Evolutionary conservation across 2,113 vertebrate species (phyloP), one percentile per base, ranked within the genome.

Genomic region (Coptodon bakossiorum): DNA sequence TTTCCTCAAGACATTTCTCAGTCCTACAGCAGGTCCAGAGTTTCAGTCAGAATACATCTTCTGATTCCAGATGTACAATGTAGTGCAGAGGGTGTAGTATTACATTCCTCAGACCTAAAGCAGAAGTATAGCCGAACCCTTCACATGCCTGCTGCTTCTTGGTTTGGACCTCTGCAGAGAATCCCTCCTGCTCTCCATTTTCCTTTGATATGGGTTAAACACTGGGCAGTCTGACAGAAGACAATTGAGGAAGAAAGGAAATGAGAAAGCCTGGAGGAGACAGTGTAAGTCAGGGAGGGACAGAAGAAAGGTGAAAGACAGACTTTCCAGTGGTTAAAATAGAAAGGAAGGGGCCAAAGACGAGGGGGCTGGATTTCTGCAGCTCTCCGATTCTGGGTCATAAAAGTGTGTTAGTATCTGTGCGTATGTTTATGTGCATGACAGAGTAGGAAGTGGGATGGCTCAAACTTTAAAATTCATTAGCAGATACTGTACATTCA

Each of bases 221-320:
- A 81, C 87, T 81, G 88, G 91, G 88, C 89, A 93, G 93, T 89
- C 61, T 87, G 85, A 87, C 59, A 83, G 88, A 91, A 86, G 92
- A 94, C 88, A 94, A 91, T 86, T 84, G 93, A 84, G 54, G 24
- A 84, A 84, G 73, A 93, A 45, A 95, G 95, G 94, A 96, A 95
- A 96, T 96, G 94, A 96, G 91, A 95, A 88, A 90, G 81, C 93
- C 90, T 38, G 63, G 68, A 89, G 90, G 82, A 86, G 91, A 93
- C 92, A 82, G 90, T 83, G 89, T 82, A 90, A 66, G 87, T 91
- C 90, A 90, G 43, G 7, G 16, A 90, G 90, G 82, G 68, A 86
- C 27, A 88, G 76, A 59, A 63, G 73, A 82, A 87, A 81, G 40
- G 78, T 85, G 88, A 92, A 92, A 92, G 84, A 85, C 85, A 76